Evolutionary conservation across 2,888 invertebrate species (phyloP).

Genomic region (Callyntrura guangdongensis): DNA sequence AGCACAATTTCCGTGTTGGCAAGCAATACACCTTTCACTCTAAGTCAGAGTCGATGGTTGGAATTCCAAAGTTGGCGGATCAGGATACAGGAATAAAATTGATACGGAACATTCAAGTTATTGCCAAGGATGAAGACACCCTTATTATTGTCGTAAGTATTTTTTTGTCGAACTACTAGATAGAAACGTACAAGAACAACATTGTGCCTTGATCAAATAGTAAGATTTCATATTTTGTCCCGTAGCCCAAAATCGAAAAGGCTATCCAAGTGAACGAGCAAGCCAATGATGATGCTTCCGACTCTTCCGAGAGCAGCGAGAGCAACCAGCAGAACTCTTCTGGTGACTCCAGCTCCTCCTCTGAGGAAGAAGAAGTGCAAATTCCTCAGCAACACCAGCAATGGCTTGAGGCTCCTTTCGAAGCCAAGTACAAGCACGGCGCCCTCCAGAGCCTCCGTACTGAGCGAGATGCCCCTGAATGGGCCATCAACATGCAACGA

Average conservation of each 20-base stretch:
- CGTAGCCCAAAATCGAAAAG: slow-evolving; percentile 40
- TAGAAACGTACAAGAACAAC: too few relatives aligned
- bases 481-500: slow-evolving; percentile 72
- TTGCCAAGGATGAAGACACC: slow-evolving; percentile 62
- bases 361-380: slow-evolving; percentile 33
- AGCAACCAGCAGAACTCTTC: slow-evolving; percentile 64
- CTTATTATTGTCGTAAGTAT: slow-evolving; percentile 61
- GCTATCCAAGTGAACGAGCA: slow-evolving; percentile 61
- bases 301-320: slow-evolving; percentile 64
- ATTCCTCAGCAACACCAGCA: slow-evolving; percentile 38
- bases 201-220: background rate
- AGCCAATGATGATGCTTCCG: slow-evolving; percentile 66
- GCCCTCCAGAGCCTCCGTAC: slow-evolving; percentile 57
- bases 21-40: slow-evolving; percentile 67
- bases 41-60: slow-evolving; percentile 59
- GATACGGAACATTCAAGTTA: slow-evolving; percentile 33
- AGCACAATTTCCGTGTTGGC: slow-evolving; percentile 75
- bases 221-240: slow-evolving; percentile 15
- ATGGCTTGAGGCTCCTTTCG: slow-evolving; percentile 67
- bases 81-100: slow-evolving; percentile 56
- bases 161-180: too few relatives aligned
- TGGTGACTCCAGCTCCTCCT: slow-evolving; percentile 48
- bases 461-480: slow-evolving; percentile 68
- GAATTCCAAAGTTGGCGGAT: slow-evolving; percentile 55
- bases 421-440: slow-evolving; percentile 64